Base-by-base conservation (phyloP, 2,113 vertebrate species). In the Peromyscus polionotus region DNA sequence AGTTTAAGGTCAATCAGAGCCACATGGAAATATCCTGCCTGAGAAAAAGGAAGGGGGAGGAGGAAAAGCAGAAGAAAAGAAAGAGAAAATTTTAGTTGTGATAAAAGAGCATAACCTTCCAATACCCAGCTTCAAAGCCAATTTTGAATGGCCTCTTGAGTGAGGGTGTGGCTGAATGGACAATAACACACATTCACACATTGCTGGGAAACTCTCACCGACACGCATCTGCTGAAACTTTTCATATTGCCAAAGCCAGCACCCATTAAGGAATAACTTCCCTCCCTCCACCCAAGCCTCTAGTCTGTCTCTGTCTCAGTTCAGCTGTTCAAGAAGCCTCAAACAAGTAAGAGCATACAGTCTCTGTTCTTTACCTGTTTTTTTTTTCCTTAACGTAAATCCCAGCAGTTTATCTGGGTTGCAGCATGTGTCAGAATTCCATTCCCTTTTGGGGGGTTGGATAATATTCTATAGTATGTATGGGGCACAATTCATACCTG, bases 251-350 rank as follows among this genome's bases (percentile, higher is more conserved):
- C n/a, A 51, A 83, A 45, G 72, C 31, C 10, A 9, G 42, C 36
- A 19, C 81, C 20, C 81, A 63, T 14, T 26, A 39, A 59, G 80
- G 36, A n/a, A 42, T 28, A 51, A 33, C 28, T 51, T 51, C 22
- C 9, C 2, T 22, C 19, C 7, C 65, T 48, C 39, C 33, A 6
- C 63, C 45, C 39, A 48, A 0, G 0, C 0, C 26, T 22, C 45
- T 28, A 3, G 1, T 31, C n/a, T 12, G 3, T 20, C 19, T 36
- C 13, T 11, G 13, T 33, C 57, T 61, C 80, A 59, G 36, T 24
- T 61, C n/a, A 33, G 26, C 79, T 36, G 28, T 1, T 26, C 13
- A 16, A 51, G 48, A 11, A 24, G 19, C 36, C 48, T 54, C 0
- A 7, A 20, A 36, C 26, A 4, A 67, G 48, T 3, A 9, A 39